Evolutionary conservation across 2,888 invertebrate genomes (phyloP), one percentile per base, ranked within the genome.

Genomic region (Megastigmus dorsalis): DNA sequence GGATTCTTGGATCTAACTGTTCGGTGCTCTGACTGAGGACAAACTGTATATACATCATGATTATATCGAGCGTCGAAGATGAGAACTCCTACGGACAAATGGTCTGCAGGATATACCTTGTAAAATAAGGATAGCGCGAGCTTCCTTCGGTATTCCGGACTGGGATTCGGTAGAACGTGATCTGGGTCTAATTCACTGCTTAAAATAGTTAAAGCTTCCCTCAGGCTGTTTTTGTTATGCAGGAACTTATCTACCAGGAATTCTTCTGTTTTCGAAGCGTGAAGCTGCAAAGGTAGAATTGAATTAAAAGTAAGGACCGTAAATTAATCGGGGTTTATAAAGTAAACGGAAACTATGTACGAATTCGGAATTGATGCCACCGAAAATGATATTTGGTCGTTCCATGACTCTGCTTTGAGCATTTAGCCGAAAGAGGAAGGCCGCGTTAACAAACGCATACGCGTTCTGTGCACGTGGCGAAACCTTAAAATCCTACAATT

Each of bases 391-490:
- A 77, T 89, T 82, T 77, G 90, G 88, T 83, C 89, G 89, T n/a
- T 90, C 89, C 18, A 89, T 88, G 1, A 93, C 89, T 41, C 88
- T 89, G 57, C 90, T 85, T 76, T 90, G 83, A 74, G 89, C 78
- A 59, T 90, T 84, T 41, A 93, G 84, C 84, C 92, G 90, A 62
- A 94, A 89, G 2, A 93, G 87, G 80, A 95, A 94, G 1, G 92
- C 94, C 10, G 94, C 93, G 82, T 94, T 95, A 0, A 95, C 93
- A 73, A 93, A 91, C 0, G 95, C 94, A 81, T 94, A 94, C 0
- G 94, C 92, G 81, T 94, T 94, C 88, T 94, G 94, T 0, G 93
- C 92, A 75, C 94, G 89, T 0, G 93, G 93, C 91, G 93, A 93
- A 59, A 95, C 92, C 94, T 93, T 28, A 50, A 38, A 1, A 15